Base-by-base conservation (phyloP, 2,113 vertebrate genomes). In the Zonotrichia leucophrys region DNA sequence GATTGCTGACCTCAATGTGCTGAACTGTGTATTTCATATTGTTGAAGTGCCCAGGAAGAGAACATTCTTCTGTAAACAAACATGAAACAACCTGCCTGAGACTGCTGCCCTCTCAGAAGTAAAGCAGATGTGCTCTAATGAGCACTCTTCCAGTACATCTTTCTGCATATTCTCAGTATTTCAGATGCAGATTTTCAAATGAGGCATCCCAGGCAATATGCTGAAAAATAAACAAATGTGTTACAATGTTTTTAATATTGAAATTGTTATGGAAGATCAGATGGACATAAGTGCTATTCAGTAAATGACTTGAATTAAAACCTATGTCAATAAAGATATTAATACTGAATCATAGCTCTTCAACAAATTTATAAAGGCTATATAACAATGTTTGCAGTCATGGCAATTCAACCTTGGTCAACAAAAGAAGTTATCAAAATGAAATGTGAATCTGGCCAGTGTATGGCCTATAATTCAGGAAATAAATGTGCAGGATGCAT, bases 181-280 rank as follows among this genome's bases (percentile, higher is more conserved):
- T 97, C 68, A 90, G 60, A 89, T 83, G 52, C 20, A 88, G 85
- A 75, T 70, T 95, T 96, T 94, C 72, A 88, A 75, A 92, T 64
- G 68, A 75, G 31, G 14, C 31, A 72, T 64, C 47, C 19, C 56
- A 75, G 44, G 60, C 31, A 56, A 42, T 44, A 87, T 18, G 28
- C 16, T 92, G 9, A 94, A 77, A 90, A 90, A 78, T 25, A 93
- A 68, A 77, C 47, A 31, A 58, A 30, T n/a, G 18, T 50, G 24
- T 55, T 82, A 24, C 24, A 66, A 41, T 11, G 12, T 39, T 94
- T 79, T 95, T 15, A 11, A 9, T 78, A 46, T 64, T 88, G 55
- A 83, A 95, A 56, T 78, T 46, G 7, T 53, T 82, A 24, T 16
- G 15, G 35, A 86, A 72, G 14, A 68, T 83, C 74, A 37, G 53